Conservation (phyloP, 2,797 vertebrate species). For the Sarcoramphus papa region DNA sequence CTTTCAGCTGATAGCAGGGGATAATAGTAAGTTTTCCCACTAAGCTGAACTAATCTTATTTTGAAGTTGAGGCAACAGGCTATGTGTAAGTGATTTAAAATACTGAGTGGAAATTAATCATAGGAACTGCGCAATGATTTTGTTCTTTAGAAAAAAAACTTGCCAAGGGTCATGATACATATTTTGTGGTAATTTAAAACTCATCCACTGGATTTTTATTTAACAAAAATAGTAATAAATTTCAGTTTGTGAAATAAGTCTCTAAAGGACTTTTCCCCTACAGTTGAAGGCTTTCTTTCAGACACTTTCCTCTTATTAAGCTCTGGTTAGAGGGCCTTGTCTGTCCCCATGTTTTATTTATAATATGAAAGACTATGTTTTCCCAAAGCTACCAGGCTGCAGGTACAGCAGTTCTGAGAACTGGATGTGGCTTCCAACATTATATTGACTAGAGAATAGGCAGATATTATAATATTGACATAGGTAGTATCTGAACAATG, state of each 20-base stretch:
- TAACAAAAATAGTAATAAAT: neutral
- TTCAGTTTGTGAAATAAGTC: neutral
- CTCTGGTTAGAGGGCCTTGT: neutral
- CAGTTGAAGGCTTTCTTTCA: neutral
- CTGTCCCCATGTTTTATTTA: neutral
- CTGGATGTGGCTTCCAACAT: neutral
- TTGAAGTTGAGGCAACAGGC: neutral
- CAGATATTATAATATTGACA: neutral
- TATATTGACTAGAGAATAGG: neutral
- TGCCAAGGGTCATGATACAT: neutral
- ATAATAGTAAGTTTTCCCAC: neutral
- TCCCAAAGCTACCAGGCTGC: neutral
- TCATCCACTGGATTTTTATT: neutral
- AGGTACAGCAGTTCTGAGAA: neutral
- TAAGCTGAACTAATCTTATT: neutral
- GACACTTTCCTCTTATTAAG: neutral
- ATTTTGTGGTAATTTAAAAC: neutral
- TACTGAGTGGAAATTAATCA: neutral
- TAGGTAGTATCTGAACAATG: neutral
- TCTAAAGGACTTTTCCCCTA: neutral
- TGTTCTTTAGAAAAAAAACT: neutral
- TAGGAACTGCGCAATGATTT: neutral
- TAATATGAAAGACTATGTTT: neutral
- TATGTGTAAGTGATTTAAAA: neutral
- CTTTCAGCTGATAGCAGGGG: neutral